These are phyloP conservation scores for Microplitis demolitor DNA, from an alignment of 1,140 invertebrate species.

Conservation along the genomic window DNA sequence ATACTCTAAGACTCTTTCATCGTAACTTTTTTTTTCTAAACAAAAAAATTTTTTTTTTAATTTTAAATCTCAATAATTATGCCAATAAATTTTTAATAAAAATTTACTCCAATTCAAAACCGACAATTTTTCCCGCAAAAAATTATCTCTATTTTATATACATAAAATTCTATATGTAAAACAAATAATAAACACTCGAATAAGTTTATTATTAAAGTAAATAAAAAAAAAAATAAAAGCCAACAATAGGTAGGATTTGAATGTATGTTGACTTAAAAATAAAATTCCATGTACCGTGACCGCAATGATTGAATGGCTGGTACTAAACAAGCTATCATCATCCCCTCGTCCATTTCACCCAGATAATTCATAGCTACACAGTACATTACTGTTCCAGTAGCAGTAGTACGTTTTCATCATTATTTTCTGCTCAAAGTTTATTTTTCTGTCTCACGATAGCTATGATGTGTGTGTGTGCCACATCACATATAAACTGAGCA, in stretches of 20 bases:
- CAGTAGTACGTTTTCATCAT: not conserved
- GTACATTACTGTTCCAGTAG: not conserved
- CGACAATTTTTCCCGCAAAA: too few relatives aligned
- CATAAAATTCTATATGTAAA: too few relatives aligned
- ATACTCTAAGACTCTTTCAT: too few relatives aligned
- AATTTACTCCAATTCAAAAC: too few relatives aligned
- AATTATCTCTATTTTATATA: too few relatives aligned
- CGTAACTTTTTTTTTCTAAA: too few relatives aligned
- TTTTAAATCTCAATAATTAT: too few relatives aligned
- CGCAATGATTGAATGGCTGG: conserved; percentile 38
- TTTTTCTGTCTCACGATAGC: conserved; percentile 20
- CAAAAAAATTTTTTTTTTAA: too few relatives aligned
- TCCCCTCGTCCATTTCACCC: not conserved
- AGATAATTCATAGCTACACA: not conserved
- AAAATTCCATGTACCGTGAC: not conserved
- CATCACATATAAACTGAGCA: too few relatives aligned
- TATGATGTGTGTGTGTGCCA: too few relatives aligned
- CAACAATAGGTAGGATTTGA: not conserved
- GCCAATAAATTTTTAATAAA: too few relatives aligned
- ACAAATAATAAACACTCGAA: too few relatives aligned
- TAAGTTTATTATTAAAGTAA: not conserved
- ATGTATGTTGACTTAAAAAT: not conserved
- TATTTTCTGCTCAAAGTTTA: not conserved
- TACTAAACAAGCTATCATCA: conserved; percentile 13
- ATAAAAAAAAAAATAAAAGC: not conserved